phyloP scores from a whole-genome alignment of 2,797 vertebrate species.

The Zenarchopterus dispar region DNA sequence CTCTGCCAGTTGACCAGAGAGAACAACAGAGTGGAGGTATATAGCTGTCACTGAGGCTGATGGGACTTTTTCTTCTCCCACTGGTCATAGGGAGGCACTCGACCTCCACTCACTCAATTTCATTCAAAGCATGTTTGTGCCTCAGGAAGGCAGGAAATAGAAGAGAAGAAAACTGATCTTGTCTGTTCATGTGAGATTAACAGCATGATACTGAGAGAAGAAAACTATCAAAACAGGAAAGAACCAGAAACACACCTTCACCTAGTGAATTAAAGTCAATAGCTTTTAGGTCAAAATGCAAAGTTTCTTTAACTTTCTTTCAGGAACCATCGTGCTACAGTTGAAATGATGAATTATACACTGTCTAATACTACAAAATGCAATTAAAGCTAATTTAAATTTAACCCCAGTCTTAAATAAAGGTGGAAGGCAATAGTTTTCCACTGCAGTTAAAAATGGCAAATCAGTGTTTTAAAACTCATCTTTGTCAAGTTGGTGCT shows the following conservation, averaged over 20 bases:
- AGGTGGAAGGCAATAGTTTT: background rate
- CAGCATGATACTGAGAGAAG: background rate
- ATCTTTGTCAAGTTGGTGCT: conserved; percentile 46
- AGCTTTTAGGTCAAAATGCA: background rate
- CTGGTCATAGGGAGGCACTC: conserved; percentile 52
- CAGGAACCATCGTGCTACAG: no score
- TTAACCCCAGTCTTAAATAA: background rate
- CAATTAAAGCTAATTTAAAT: no score
- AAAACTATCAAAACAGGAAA: conserved; percentile 22
- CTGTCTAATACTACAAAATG: no score
- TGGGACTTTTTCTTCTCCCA: conserved; percentile 62
- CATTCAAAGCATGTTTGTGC: conserved; percentile 60
- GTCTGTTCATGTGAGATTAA: conserved; percentile 35
- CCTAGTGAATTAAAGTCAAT: background rate
- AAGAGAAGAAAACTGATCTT: conserved; percentile 38
- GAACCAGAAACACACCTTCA: conserved; percentile 19
- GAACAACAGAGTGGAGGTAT: conserved; percentile 60
- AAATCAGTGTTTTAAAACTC: conserved; percentile 34
- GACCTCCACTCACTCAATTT: conserved; percentile 58
- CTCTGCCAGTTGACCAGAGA: conserved; percentile 69
- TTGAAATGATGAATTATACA: no score
- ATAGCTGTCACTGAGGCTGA: conserved; percentile 67
- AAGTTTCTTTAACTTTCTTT: background rate
- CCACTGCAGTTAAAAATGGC: conserved; percentile 1
- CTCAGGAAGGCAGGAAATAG: conserved; percentile 44